Percentiles rank a stretch among this genome's conserved stretches.
Evolutionary conservation across 2,888 invertebrate species (phyloP).

Genomic region (Pollenia angustigena): DNA sequence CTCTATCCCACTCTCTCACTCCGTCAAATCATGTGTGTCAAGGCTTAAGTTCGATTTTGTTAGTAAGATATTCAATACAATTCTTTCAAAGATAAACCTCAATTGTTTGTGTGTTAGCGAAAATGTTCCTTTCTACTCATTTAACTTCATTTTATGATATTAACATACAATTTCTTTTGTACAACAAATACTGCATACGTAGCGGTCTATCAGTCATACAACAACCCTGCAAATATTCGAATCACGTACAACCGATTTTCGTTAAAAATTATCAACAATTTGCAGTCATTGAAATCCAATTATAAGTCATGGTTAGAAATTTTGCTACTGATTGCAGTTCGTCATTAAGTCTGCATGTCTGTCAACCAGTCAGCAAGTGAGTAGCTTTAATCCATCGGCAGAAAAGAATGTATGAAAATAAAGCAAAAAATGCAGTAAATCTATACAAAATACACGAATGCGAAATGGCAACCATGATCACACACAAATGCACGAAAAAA

Average conservation of each 20-base stretch:
- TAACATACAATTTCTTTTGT: background rate
- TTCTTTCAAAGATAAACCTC: slow-evolving; percentile 9
- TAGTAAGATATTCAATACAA: slow-evolving; percentile 30
- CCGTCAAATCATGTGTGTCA: slow-evolving; percentile 32
- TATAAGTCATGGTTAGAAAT: slow-evolving; percentile 76
- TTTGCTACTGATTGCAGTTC: slow-evolving; percentile 65
- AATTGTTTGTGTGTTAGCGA: slow-evolving; percentile 36
- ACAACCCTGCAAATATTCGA: slow-evolving; percentile 71
- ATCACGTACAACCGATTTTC: slow-evolving; percentile 67
- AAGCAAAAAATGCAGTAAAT: slow-evolving; percentile 35
- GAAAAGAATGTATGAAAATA: slow-evolving; percentile 9
- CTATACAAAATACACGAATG: slow-evolving; percentile 39
- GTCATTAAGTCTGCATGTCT: slow-evolving; percentile 17
- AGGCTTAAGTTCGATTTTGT: slow-evolving; percentile 21
- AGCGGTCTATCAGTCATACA: background rate
- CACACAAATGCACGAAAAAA: slow-evolving; percentile 28
- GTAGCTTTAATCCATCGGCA: slow-evolving; percentile 54
- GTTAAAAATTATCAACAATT: slow-evolving; percentile 82
- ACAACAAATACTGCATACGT: background rate
- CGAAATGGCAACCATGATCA: slow-evolving; percentile 13
- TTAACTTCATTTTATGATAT: slow-evolving; percentile 38
- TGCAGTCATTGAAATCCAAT: slow-evolving; percentile 83
- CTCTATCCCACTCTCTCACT: too few species aligned
- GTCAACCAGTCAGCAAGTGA: slow-evolving; percentile 34
- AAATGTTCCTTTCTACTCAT: slow-evolving; percentile 42